phyloP scores from a whole-genome alignment of 2,113 vertebrate species.

The Scolopax mira region DNA sequence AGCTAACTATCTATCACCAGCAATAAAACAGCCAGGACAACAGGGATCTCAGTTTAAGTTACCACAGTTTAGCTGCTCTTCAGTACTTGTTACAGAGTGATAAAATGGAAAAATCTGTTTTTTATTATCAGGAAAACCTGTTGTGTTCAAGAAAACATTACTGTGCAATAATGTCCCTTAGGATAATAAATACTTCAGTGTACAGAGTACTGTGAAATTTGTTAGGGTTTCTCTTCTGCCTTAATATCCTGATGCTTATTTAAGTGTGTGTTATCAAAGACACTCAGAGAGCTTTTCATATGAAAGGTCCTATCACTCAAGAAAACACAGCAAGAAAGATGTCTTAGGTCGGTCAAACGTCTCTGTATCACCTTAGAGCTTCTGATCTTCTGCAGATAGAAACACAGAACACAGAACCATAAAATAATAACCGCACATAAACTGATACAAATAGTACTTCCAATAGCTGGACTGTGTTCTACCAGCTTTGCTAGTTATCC shows the following conservation, averaged over 20 bases:
- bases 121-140: constrained; percentile 6
- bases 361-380: neutral
- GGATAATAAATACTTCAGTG: neutral
- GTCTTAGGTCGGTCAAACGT: neutral
- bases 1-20: neutral
- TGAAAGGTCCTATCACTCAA: neutral
- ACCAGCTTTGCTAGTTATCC: neutral
- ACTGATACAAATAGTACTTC: neutral
- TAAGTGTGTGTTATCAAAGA: neutral
- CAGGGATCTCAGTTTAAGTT: neutral
- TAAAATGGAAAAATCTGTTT: constrained; percentile 20
- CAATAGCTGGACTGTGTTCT: neutral
- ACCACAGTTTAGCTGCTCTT: neutral
- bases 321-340: neutral
- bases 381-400: neutral
- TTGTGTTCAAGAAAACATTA: neutral
- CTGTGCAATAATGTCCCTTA: neutral
- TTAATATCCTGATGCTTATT: neutral
- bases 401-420: neutral
- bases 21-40: constrained; percentile 1
- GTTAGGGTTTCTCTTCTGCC: neutral
- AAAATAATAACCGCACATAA: neutral
- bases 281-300: neutral
- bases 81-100: neutral
- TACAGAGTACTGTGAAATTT: neutral